Evolutionary conservation across 2,113 vertebrate species (phyloP).

Genomic region (Tangachromis dhanisi): DNA sequence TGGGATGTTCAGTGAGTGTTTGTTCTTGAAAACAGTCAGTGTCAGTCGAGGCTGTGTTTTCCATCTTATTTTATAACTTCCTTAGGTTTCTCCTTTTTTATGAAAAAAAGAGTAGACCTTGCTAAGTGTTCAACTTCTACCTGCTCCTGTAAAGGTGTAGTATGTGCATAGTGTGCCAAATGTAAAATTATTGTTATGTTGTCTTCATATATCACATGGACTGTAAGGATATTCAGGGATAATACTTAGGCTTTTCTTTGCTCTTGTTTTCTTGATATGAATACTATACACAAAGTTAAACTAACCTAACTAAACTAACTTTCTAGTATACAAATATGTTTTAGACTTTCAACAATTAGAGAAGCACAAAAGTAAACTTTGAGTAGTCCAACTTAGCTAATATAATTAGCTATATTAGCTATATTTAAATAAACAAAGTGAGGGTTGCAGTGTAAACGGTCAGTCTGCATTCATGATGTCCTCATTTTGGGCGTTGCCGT

Average conservation of each 20-base stretch:
- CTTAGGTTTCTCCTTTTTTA: not conserved
- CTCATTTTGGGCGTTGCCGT: not conserved
- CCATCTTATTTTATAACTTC: not conserved
- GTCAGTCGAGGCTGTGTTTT: not conserved
- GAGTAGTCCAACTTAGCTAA: not conserved
- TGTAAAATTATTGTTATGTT: not conserved
- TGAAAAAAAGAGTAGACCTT: not conserved
- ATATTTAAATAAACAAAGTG: not conserved
- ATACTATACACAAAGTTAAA: not conserved
- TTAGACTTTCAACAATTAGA: not conserved
- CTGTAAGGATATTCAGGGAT: not conserved
- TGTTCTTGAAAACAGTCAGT: not conserved
- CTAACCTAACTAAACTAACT: not conserved
- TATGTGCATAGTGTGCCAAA: not conserved
- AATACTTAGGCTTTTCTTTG: not conserved
- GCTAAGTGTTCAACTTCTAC: not conserved
- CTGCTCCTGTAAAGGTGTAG: not conserved
- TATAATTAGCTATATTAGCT: not conserved
- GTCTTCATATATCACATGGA: not conserved
- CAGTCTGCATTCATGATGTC: not conserved
- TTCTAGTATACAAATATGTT: not conserved
- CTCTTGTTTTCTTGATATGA: not conserved
- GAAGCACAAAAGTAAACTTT: not conserved
- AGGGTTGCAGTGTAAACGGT: not conserved
- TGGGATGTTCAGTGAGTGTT: not conserved